These are phyloP conservation scores for Melipona beecheii DNA, from an alignment of 2,888 invertebrate genomes.

Conservation along the genomic window DNA sequence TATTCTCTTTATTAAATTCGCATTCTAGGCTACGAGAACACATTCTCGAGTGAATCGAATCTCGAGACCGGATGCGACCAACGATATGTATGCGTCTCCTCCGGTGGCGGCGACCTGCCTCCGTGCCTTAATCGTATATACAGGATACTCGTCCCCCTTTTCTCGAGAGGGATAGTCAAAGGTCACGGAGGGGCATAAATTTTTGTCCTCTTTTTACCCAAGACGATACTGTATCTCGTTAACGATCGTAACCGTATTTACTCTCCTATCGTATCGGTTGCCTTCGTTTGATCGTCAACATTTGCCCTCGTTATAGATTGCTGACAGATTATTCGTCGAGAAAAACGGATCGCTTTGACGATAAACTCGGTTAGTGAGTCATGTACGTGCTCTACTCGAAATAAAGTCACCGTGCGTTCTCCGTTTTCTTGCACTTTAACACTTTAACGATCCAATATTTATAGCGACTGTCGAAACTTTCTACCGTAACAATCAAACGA, in stretches of 20 bases:
- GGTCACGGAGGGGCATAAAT: constrained; percentile 46
- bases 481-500: not conserved
- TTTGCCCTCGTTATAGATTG: not conserved
- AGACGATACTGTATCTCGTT: constrained; percentile 33
- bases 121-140: constrained; percentile 3
- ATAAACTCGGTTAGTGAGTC: too few relatives aligned
- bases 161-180: constrained; percentile 35
- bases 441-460: too few relatives aligned
- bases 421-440: too few relatives aligned
- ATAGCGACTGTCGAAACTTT: too few relatives aligned
- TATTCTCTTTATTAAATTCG: constrained; percentile 81
- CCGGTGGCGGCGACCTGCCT: constrained; percentile 37
- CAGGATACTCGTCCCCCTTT: constrained; percentile 4
- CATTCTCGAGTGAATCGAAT: constrained; percentile 61
- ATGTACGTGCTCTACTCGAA: too few relatives aligned
- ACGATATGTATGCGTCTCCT: constrained; percentile 50
- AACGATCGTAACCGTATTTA: constrained; percentile 22
- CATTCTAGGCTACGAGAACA: constrained; percentile 74
- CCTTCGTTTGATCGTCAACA: not conserved
- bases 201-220: constrained; percentile 20
- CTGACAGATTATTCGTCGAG: constrained; percentile 11
- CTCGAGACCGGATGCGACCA: constrained; percentile 59
- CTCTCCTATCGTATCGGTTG: not conserved
- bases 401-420: too few relatives aligned
- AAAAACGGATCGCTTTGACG: not conserved